Base-by-base conservation (phyloP, 2,113 vertebrate genomes). In the Atlantisia rogersi region DNA sequence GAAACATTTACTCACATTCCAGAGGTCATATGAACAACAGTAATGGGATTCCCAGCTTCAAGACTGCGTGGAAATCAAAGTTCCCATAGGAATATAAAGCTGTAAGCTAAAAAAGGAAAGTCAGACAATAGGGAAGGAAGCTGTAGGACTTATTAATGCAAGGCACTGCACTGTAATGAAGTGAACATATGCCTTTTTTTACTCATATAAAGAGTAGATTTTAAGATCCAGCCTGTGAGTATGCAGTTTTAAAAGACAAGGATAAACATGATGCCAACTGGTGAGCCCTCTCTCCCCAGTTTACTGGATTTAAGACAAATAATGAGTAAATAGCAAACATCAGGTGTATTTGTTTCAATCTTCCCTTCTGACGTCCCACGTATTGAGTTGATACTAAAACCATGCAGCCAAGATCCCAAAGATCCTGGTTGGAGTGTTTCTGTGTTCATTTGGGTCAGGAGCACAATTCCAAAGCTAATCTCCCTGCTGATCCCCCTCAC, bases 21-120 rank as follows among this genome's bases (percentile, higher is more conserved):
- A 0, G 28, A 81, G 88, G 81, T 93, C 95, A 73, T 37, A 46
- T 10, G 68, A 92, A 89, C 74, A 91, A 42, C 3, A 8, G 46
- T 96, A 76, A 96, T 95, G 94, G 88, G 70, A 95, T 94, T 95
- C 70, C 95, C 94, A 97, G 90, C 46, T 88, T 50, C 69, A 59
- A 42, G 60, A 40, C 52, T 29, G 40, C 17, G 9, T 77, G 85
- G 90, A 95, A 92, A 93, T 76, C 44, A 76, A 84, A 89, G 63
- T 65, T 94, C 87, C 53, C 26, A 3, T 3, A 70, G 90, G 88
- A 96, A 73, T 59, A 87, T 46, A 58, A 82, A 94, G 89, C 79
- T 58, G 44, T 59, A 58, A 83, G 74, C 65, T 93, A 65, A 86
- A 95, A 86, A 88, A 10, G 50, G 82, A 81, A 92, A 74, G 35